Evolutionary conservation across 2,888 invertebrate genomes (phyloP), one percentile per base, ranked within the genome.

Genomic region (Palloptera scutellata): DNA sequence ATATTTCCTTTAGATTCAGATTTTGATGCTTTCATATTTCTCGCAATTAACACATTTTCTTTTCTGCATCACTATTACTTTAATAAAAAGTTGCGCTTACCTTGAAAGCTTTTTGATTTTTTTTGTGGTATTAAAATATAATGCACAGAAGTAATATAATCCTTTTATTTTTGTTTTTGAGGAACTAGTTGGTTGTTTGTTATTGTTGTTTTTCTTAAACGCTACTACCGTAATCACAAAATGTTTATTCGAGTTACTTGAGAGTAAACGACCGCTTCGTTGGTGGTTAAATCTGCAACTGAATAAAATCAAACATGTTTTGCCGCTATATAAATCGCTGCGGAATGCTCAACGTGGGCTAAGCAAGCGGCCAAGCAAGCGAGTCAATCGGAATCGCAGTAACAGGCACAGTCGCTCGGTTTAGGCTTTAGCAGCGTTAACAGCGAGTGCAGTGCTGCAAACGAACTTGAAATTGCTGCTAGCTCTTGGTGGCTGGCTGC

Each of bases 241-340:
- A 15, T 53, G 19, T 15, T n/a, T 19, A 17, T 17, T 17, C 53
- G 67, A 30, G 30, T 30, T 30, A 30, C 30, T 30, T 30, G 30
- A 30, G 6, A 30, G 30, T 30, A 30, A 30, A 74, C 75, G 72
- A 74, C 72, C 73, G 69, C 71, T 67, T 73, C 71, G 70, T 60
- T 77, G 75, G 75, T 77, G 77, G 77, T 77, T 77, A 68, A 77
- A 82, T 80, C 80, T 79, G 77, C 83, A 82, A 83, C 82, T 83
- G 83, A 81, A 75, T 75, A 78, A 75, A 71, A 75, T 67, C 75
- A 80, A 84, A 83, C 83, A 80, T 79, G 81, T 79, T 82, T 79
- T 76, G 73, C 71, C 73, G 74, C 79, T 75, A 78, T 83, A 81
- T 84, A 84, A 80, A 80, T 81, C 78, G 30, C 30, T 30, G 30